Evolutionary conservation across 2,113 vertebrate species (phyloP).

Genomic region (Halcyon senegalensis): DNA sequence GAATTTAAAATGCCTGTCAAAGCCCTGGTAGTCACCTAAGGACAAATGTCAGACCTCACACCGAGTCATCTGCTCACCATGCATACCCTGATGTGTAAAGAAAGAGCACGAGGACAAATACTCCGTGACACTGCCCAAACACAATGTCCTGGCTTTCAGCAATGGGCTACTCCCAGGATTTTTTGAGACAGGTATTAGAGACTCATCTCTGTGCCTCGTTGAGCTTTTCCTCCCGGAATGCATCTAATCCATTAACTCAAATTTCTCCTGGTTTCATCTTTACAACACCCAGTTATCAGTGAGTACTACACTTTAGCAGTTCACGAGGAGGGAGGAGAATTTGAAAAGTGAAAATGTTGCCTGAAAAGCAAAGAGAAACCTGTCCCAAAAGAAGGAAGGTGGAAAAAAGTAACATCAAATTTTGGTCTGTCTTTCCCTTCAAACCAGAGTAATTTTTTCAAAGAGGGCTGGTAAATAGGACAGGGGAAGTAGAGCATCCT

Average conservation of each 20-base stretch:
- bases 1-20: too few species aligned
- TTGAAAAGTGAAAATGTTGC: not conserved
- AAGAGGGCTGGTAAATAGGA: not conserved
- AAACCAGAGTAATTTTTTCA: not conserved
- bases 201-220: not conserved
- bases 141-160: not conserved
- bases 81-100: too few species aligned
- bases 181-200: not conserved
- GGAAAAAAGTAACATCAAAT: not conserved
- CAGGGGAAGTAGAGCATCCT: not conserved
- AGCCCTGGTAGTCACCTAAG: too few species aligned
- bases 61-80: too few species aligned
- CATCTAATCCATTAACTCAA: not conserved
- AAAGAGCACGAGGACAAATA: too few species aligned
- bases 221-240: not conserved
- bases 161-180: not conserved
- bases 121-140: too few species aligned
- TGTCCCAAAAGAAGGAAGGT: not conserved
- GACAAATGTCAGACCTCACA: too few species aligned
- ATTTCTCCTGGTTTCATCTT: not conserved
- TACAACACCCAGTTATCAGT: not conserved
- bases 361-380: not conserved
- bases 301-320: not conserved
- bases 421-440: not conserved
- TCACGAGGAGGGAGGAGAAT: not conserved